Base-by-base conservation (phyloP, 2,113 vertebrate genomes). In the Arothron firmamentum region DNA sequence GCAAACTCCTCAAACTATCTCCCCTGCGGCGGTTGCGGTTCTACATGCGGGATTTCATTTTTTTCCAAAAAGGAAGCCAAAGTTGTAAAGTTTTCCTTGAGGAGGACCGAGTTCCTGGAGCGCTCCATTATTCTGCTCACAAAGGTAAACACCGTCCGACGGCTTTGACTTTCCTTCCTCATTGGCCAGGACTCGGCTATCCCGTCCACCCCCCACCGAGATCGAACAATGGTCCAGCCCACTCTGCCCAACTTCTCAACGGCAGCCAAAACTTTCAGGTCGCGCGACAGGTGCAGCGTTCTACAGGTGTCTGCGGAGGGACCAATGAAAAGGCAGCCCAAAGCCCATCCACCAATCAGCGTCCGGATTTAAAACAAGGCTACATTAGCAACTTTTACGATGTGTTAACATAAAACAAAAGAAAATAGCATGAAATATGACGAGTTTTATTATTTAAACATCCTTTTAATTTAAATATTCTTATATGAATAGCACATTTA, bases 21-120 rank as follows among this genome's bases (percentile, higher is more conserved):
- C 0, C 7, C 7, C 5, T 18, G 0, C 20, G 8, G 17, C 6
- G 13, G 2, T 8, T 12, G 5, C 53, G 19, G 0, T 17, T 20
- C 17, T 47, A 21, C 0, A 0, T 0, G 1, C 1, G 0, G 17
- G 3, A 0, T 19, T 2, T 2, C 16, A 51, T 64, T 57, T 62
- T 62, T 28, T 51, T 42, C 1, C 4, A 12, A 0, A 25, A 10
- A 34, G 50, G 31, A 13, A 21, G 5, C 13, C 8, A 17, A 56
- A 48, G 42, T 65, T 53, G 1, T 0, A 38, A 83, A 78, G 51
- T 80, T 85, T 79, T 48, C 25, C 34, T 9, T n/a, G 52, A 85
- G 70, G 70, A 80, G 74, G 72, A 83, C 60, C 34, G 52, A 81
- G 84, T 81, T 89, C 88, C 88, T 85, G 90, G 88, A 86, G 55